Evolutionary conservation across 2,797 vertebrate species (phyloP).

Genomic region (Onychomys arenicola): DNA sequence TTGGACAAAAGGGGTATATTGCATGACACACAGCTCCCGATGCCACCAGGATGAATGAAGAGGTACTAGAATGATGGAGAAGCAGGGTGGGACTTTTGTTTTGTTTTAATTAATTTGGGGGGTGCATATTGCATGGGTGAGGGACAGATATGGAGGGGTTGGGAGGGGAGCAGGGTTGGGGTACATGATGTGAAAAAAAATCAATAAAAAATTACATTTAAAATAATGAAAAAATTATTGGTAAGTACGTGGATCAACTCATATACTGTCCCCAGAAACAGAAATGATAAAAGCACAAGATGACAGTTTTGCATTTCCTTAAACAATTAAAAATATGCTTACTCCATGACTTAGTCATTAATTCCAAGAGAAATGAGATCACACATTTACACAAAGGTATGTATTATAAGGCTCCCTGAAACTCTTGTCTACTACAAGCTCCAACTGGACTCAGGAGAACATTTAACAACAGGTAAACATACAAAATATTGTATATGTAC

Average conservation of each 20-base stretch:
- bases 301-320: background rate
- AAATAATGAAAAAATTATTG: background rate
- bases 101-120: no score
- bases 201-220: no score
- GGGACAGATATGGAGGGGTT: no score
- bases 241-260: background rate
- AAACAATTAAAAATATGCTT: conserved; percentile 23
- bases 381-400: conserved; percentile 31
- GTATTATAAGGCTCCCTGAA: background rate
- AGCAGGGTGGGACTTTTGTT: no score
- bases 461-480: background rate
- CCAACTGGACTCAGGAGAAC: background rate
- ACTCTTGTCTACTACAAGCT: background rate
- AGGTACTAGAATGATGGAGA: no score
- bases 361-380: conserved; percentile 1
- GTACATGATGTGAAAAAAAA: no score
- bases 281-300: background rate
- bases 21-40: no score
- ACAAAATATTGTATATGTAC: background rate
- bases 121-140: no score
- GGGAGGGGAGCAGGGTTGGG: no score
- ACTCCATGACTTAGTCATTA: background rate
- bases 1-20: no score
- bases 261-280: background rate
- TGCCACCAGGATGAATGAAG: no score